These are phyloP conservation scores for Scomber japonicus DNA, from an alignment of 2,113 vertebrate species.

Conservation along the genomic window DNA sequence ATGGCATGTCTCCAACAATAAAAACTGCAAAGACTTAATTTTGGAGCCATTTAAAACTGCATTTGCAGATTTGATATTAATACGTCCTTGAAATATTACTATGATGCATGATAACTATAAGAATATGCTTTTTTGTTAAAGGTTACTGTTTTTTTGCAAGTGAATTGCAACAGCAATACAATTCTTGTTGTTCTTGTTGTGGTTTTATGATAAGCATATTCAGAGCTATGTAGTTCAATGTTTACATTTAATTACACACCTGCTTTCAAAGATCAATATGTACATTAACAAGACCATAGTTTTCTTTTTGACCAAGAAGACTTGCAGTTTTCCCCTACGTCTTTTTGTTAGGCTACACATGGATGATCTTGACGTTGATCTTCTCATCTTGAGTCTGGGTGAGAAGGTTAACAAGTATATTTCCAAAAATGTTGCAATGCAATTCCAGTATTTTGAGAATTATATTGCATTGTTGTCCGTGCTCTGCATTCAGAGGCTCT, in stretches of 20 bases:
- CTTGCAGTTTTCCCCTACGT: neutral
- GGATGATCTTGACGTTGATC: slow-evolving; percentile 10
- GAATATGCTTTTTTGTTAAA: neutral
- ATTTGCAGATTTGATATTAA: neutral
- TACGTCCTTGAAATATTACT: neutral
- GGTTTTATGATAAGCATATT: neutral
- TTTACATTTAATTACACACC: neutral
- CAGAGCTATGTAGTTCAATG: neutral
- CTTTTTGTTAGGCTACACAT: slow-evolving; percentile 6
- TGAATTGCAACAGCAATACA: neutral
- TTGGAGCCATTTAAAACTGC: neutral
- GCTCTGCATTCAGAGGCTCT: neutral
- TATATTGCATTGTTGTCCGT: neutral
- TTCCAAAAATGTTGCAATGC: neutral
- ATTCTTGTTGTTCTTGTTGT: neutral
- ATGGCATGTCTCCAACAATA: neutral
- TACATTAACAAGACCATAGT: neutral
- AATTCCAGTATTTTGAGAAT: neutral
- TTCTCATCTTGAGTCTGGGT: slow-evolving; percentile 4
- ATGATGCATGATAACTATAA: neutral
- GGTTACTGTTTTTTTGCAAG: neutral
- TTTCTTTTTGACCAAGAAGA: neutral
- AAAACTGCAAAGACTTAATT: neutral
- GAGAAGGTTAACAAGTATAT: slow-evolving; percentile 6
- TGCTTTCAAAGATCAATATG: neutral